Base-by-base conservation (phyloP, 2,113 vertebrate genomes). In the Ictalurus furcatus region DNA sequence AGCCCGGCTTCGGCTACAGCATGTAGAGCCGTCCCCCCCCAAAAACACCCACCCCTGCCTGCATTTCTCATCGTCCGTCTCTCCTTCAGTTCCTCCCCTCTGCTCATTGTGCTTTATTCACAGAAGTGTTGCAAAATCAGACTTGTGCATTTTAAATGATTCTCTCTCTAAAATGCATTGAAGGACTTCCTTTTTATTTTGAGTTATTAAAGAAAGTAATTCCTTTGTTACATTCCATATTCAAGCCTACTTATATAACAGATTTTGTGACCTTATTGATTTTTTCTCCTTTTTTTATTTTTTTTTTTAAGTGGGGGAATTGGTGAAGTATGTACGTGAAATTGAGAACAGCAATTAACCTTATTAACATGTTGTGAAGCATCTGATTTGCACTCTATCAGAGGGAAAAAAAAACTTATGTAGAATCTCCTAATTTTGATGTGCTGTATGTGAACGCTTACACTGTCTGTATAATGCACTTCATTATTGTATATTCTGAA, bases 361-460 rank as follows among this genome's bases (percentile, higher is more conserved):
- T 96, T 93, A 95, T 96, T 93, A 95, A 97, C 95, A 96, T 97
- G 88, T 98, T 96, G 97, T 98, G 97, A 97, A 98, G 96, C 97
- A 97, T 96, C 96, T 97, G 96, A 97, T 97, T 99, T 99, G 98
- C 98, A 99, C 97, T 98, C 96, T 97, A 94, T 97, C 96, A 98
- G 97, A 96, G 95, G 94, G 11, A 30, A 37, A 59, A 59, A 74
- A 96, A 84, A 96, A 96, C 97, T 96, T 97, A 97, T 97, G 96
- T 96, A 96, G 96, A 97, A 96, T 97, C 96, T 97, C 96, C 96
- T 96, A 96, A 96, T 96, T 97, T 97, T 96, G 95, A 95, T 96
- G 96, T 98, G 96, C 94, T 93, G 94, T 95, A 94, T 93, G 91
- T 96, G 97, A 97, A 96, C 97, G 96, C 96, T 97, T 98, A 97